Conservation (phyloP, 1,140 invertebrate species). For the Neotoxoptera formosana region DNA sequence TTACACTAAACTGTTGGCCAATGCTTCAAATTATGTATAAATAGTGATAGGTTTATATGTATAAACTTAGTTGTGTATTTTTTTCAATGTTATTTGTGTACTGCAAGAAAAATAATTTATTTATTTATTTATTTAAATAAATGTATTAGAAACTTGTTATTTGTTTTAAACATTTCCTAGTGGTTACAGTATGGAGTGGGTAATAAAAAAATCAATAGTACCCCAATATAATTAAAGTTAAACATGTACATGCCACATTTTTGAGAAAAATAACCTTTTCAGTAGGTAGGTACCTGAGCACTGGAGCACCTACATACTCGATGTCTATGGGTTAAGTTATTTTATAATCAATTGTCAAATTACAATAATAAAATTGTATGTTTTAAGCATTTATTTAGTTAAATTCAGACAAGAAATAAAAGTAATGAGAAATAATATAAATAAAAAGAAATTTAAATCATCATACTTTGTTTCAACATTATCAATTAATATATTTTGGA, state of each 20-base stretch:
- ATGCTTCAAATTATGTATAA: conserved; percentile 93
- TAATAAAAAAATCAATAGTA: neutral
- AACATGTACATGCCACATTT: neutral
- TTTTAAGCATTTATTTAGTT: neutral
- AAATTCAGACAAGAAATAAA: neutral
- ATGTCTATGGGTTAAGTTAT: neutral
- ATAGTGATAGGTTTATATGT: neutral
- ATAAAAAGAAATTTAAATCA: no score
- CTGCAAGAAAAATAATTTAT: neutral
- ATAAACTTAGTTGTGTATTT: conserved; percentile 24
- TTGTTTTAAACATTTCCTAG: neutral
- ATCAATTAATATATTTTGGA: no score
- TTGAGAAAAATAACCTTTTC: neutral
- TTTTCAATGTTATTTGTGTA: neutral
- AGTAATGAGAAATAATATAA: neutral
- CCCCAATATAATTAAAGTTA: neutral
- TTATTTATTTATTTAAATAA: no score
- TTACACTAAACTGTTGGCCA: conserved; percentile 93
- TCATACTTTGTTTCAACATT: no score
- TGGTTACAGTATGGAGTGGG: neutral
- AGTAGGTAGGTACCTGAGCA: neutral
- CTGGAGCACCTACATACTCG: neutral
- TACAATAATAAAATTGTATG: neutral
- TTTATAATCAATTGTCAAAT: neutral
- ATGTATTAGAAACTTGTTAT: neutral